Evolutionary conservation across 2,797 vertebrate species (phyloP).

Genomic region (Amphiprion clarkii): DNA sequence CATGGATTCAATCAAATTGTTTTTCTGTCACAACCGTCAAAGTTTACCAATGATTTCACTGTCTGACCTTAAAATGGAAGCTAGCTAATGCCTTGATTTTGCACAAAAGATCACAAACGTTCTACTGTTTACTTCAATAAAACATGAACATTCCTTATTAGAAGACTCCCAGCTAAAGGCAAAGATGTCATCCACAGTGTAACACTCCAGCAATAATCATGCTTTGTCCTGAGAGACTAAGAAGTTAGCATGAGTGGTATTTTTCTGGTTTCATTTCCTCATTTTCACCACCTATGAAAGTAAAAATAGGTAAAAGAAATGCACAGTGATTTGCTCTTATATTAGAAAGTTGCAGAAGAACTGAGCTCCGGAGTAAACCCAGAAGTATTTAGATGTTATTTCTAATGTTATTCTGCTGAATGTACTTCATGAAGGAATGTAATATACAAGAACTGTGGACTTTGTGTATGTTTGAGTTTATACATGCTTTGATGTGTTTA

Average conservation of each 20-base stretch:
- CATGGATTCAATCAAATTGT: slow-evolving; percentile 12
- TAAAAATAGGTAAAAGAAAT: not conserved
- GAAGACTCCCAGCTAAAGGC: slow-evolving; percentile 13
- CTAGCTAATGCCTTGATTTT: slow-evolving; percentile 67
- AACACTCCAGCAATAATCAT: slow-evolving; percentile 7
- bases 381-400: slow-evolving; percentile 20
- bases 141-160: slow-evolving; percentile 52
- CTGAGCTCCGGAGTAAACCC: slow-evolving; percentile 20
- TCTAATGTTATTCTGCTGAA: slow-evolving; percentile 47
- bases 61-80: slow-evolving; percentile 39
- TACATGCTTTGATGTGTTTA: slow-evolving; percentile 48
- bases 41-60: slow-evolving; percentile 21
- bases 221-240: slow-evolving; percentile 1
- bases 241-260: slow-evolving; percentile 3
- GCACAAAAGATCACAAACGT: slow-evolving; percentile 56
- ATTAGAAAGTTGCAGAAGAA: slow-evolving; percentile 2
- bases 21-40: slow-evolving; percentile 12
- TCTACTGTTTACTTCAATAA: slow-evolving; percentile 47
- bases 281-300: slow-evolving; percentile 34
- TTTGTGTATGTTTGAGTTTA: slow-evolving; percentile 29
- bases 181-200: not conserved
- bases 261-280: slow-evolving; percentile 21
- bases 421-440: slow-evolving; percentile 63
- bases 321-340: slow-evolving; percentile 8
- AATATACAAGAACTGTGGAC: slow-evolving; percentile 41